Conservation (phyloP, 2,888 invertebrate genomes). For the Dicyrtomina minuta region DNA sequence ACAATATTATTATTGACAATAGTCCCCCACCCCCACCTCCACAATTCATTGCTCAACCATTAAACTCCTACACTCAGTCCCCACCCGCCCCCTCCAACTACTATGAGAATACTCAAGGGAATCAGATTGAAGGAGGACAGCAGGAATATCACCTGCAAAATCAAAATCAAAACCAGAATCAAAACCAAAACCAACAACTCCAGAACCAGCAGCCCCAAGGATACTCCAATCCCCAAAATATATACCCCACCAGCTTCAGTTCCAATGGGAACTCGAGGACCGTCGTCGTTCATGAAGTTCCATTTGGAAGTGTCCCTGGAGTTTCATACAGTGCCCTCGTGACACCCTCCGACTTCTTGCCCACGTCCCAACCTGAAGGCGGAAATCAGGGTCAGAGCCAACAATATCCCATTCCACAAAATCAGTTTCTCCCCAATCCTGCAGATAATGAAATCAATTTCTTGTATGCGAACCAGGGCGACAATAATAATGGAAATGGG, state of each 20-base stretch:
- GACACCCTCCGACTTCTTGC: constrained; percentile 13
- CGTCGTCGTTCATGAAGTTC: constrained; percentile 36
- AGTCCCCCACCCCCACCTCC: not conserved
- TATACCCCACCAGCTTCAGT: constrained; percentile 16
- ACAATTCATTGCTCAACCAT: no score
- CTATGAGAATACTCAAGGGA: not conserved
- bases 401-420: not conserved
- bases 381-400: not conserved
- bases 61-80: not conserved
- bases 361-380: not conserved
- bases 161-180: constrained; percentile 21
- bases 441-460: constrained; percentile 8
- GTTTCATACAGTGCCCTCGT: constrained; percentile 30
- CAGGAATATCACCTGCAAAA: not conserved
- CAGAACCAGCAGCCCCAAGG: not conserved
- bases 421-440: not conserved
- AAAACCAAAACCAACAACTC: constrained; percentile 1
- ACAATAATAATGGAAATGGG: not conserved
- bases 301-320: constrained; percentile 2
- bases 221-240: constrained; percentile 6
- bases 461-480: not conserved
- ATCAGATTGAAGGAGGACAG: not conserved
- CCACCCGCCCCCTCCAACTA: no score
- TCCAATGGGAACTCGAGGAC: constrained; percentile 30
- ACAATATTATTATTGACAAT: not conserved